A percentile compares a stretch with the other conserved stretches of the same genome.
Evolutionary conservation across 2,113 vertebrate genomes (phyloP).

Genomic region (Scalopus aquaticus): DNA sequence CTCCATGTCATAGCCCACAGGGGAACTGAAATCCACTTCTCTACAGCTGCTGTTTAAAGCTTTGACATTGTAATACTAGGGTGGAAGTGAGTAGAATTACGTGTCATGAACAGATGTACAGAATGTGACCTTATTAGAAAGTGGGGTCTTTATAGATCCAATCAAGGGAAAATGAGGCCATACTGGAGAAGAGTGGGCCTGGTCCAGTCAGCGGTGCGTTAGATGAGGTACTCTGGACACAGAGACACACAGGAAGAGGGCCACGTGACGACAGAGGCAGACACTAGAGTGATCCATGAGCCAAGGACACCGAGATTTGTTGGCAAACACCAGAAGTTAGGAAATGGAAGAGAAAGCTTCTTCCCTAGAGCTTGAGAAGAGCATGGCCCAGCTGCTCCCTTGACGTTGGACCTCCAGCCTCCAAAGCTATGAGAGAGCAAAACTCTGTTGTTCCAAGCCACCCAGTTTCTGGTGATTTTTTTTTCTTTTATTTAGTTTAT

Average conservation of each 20-base stretch:
- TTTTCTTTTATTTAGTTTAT: no score
- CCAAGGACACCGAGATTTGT: neutral
- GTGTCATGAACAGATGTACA: neutral
- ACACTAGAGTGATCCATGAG: neutral
- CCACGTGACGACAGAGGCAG: neutral
- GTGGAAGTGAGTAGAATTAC: neutral
- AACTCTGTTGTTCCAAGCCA: neutral
- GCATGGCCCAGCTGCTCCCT: neutral
- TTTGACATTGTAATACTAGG: slow-evolving; percentile 42
- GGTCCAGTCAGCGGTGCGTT: neutral
- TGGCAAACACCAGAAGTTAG: neutral
- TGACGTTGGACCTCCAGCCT: neutral
- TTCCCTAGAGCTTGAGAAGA: neutral
- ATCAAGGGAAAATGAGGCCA: neutral
- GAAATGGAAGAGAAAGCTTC: neutral
- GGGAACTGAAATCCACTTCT: slow-evolving; percentile 17
- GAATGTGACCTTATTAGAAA: slow-evolving; percentile 5
- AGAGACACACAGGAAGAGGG: neutral
- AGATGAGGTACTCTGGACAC: neutral
- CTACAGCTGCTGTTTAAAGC: neutral
- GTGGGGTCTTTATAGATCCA: neutral
- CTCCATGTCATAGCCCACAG: neutral
- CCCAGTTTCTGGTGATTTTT: neutral
- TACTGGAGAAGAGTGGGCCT: neutral
- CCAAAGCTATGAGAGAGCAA: neutral